Evolutionary conservation across 2,797 vertebrate species (phyloP).

Genomic region (Crax fasciolata): DNA sequence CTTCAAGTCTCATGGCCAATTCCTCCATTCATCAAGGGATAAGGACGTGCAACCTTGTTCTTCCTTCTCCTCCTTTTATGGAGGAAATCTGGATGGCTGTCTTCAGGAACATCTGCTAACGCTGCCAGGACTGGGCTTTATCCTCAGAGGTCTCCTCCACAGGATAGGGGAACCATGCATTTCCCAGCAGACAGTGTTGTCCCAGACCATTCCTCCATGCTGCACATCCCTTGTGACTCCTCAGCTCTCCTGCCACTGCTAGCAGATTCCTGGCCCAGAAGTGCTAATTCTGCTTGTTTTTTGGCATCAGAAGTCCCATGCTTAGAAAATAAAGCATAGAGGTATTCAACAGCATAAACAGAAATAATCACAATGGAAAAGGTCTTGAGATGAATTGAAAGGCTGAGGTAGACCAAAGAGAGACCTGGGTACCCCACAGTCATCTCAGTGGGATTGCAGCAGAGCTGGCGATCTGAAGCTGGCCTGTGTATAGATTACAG

Average conservation of each 20-base stretch:
- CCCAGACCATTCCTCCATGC: not conserved
- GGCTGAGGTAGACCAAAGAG: constrained; percentile 36
- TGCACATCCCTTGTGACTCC: not conserved
- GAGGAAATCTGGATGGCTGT: not conserved
- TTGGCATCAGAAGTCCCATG: not conserved
- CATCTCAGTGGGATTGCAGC: not conserved
- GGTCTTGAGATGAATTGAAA: not conserved
- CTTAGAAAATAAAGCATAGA: constrained; percentile 2
- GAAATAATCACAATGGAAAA: not conserved
- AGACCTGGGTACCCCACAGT: not conserved
- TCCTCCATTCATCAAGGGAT: not conserved
- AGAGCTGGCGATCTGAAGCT: not conserved
- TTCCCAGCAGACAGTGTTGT: not conserved
- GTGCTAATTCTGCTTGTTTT: not conserved
- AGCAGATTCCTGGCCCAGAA: not conserved
- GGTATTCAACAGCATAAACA: not conserved
- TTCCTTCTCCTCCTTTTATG: not conserved
- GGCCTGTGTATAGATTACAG: not conserved
- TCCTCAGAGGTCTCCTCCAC: not conserved
- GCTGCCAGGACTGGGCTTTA: not conserved
- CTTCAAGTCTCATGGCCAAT: not conserved
- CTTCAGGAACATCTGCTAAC: not conserved
- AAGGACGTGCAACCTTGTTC: rapidly evolving
- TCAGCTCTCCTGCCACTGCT: not conserved
- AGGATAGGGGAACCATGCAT: not conserved